Evolutionary conservation across 2,888 invertebrate genomes (phyloP).

Genomic region (Morpho achilles): DNA sequence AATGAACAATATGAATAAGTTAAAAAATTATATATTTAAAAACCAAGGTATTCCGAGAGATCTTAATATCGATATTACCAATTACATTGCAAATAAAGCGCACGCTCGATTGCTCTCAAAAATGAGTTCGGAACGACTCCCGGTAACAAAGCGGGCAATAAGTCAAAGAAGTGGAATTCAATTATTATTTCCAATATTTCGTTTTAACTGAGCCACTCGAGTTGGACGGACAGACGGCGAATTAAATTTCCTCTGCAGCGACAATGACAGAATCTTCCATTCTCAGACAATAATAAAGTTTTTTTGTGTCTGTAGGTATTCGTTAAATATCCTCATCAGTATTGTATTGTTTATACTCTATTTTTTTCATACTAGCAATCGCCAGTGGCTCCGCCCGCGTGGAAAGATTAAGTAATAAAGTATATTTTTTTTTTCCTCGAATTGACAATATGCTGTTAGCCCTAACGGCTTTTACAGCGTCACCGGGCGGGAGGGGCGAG

Average conservation of each 20-base stretch:
- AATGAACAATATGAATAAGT: no score
- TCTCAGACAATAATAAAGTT: slow-evolving; percentile 1
- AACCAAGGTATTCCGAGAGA: not conserved
- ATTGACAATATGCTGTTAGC: no score
- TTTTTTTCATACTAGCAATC: no score
- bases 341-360: not conserved
- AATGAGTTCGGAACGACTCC: slow-evolving; percentile 14
- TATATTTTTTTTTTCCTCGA: no score
- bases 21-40: no score
- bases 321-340: not conserved
- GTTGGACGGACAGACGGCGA: slow-evolving; percentile 40
- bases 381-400: no score
- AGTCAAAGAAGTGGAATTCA: slow-evolving; percentile 34
- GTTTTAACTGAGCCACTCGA: slow-evolving; percentile 32
- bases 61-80: slow-evolving; percentile 12
- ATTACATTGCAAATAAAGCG: slow-evolving; percentile 17
- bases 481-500: no score
- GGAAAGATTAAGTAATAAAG: no score
- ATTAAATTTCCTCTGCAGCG: slow-evolving; percentile 47
- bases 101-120: slow-evolving; percentile 17
- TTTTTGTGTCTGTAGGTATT: not conserved
- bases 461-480: no score
- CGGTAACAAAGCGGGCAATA: slow-evolving; percentile 28
- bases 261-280: slow-evolving; percentile 28
- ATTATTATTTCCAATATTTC: slow-evolving; percentile 35